phyloP scores from a whole-genome alignment of 2,888 invertebrate genomes.

The Buathra laborator region DNA sequence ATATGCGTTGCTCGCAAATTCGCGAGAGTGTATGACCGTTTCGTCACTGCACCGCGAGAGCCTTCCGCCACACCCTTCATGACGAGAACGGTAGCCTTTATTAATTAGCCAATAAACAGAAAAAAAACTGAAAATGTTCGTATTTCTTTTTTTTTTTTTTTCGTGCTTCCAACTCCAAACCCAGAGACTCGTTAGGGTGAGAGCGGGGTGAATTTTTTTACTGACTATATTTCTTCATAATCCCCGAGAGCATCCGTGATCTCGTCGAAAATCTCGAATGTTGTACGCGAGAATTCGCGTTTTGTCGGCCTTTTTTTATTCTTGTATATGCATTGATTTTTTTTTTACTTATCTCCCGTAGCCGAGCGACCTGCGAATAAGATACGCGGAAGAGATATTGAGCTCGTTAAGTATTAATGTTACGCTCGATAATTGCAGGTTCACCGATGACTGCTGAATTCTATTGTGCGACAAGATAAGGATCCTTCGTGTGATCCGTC shows the following conservation, averaged over 20 bases:
- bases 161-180: constrained; percentile 15
- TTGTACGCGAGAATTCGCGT: constrained; percentile 52
- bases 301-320: constrained; percentile 17
- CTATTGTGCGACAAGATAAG: constrained; percentile 41
- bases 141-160: constrained; percentile 22
- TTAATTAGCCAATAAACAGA: constrained; percentile 68
- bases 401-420: constrained; percentile 56
- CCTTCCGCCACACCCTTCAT: constrained; percentile 11
- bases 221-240: constrained; percentile 66
- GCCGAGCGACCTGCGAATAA: constrained; percentile 31
- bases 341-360: constrained; percentile 23
- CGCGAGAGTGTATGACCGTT: constrained; percentile 58
- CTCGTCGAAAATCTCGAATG: constrained; percentile 63
- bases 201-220: constrained; percentile 21
- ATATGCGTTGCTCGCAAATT: constrained; percentile 58
- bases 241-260: constrained; percentile 51
- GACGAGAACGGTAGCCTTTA: constrained; percentile 66
- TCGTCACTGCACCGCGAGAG: constrained; percentile 38
- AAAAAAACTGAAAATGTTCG: constrained; percentile 58
- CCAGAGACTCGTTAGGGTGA: constrained; percentile 48
- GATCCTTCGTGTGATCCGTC: constrained; percentile 19
- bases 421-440: constrained; percentile 50
- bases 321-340: constrained; percentile 46
- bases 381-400: constrained; percentile 45
- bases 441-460: constrained; percentile 39